Percentiles rank a stretch among this genome's conserved stretches.
These are phyloP conservation scores for Latrodectus elegans DNA, from an alignment of 2,888 invertebrate genomes.

Conservation along the genomic window DNA sequence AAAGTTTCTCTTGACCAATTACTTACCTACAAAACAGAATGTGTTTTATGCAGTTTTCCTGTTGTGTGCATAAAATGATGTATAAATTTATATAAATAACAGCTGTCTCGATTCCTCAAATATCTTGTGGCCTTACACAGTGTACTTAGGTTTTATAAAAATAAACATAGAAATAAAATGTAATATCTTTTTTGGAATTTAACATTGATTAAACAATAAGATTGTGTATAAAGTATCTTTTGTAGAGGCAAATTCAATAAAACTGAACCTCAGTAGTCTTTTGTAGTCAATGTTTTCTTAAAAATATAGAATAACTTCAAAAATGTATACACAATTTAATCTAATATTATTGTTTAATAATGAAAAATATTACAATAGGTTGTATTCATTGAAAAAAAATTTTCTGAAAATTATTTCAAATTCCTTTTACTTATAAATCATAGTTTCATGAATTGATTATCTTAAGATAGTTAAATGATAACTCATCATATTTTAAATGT, in stretches of 20 bases:
- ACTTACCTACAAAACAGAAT: background rate
- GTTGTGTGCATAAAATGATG: background rate
- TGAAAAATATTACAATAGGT: too few relatives aligned
- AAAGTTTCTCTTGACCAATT: background rate
- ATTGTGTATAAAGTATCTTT: conserved; percentile 62
- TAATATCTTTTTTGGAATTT: conserved; percentile 11
- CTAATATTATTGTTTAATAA: too few relatives aligned
- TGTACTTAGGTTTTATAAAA: conserved; percentile 30
- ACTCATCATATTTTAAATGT: too few relatives aligned
- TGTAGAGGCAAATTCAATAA: conserved; percentile 61
- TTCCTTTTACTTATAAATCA: too few relatives aligned
- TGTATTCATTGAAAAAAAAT: too few relatives aligned
- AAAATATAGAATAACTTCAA: background rate
- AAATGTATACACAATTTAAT: too few relatives aligned
- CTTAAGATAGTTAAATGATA: too few relatives aligned
- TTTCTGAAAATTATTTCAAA: too few relatives aligned
- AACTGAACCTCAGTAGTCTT: conserved; percentile 26
- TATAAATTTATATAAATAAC: background rate
- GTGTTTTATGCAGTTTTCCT: conserved; percentile 2
- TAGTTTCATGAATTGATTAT: too few relatives aligned
- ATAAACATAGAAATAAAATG: conserved; percentile 7
- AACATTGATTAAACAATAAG: conserved; percentile 22
- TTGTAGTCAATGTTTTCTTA: background rate
- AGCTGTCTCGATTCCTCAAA: conserved; percentile 35
- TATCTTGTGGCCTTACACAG: conserved; percentile 47